Evolutionary conservation across 2,113 vertebrate genomes (phyloP).

Genomic region (zebrafish (Danio rerio)): DNA sequence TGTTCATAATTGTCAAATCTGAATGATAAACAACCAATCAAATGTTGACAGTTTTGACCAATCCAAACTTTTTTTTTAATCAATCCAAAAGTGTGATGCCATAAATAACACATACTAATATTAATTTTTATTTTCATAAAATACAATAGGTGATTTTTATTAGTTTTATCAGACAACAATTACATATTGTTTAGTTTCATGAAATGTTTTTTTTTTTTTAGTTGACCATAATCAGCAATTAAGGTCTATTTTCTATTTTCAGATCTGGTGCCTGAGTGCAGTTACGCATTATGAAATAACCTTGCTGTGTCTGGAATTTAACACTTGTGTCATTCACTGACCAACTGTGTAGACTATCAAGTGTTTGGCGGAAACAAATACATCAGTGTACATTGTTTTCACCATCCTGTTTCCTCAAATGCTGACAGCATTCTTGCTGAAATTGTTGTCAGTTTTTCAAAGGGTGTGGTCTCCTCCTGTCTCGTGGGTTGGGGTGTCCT

Average conservation of each 20-base stretch:
- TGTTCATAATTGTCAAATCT: no score
- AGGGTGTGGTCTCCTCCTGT: conserved; percentile 49
- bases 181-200: not conserved
- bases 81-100: no score
- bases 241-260: conserved; percentile 29
- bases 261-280: not conserved
- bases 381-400: not conserved
- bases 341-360: not conserved
- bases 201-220: no score
- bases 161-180: no score
- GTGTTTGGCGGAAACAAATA: conserved; percentile 5
- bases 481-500: conserved; percentile 7
- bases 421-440: conserved; percentile 23
- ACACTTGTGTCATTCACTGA: not conserved
- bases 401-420: conserved; percentile 10
- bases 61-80: no score
- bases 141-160: no score
- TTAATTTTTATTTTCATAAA: no score
- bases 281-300: conserved; percentile 16
- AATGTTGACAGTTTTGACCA: no score
- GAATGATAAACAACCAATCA: no score
- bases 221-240: not conserved
- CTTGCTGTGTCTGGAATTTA: conserved; percentile 13
- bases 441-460: conserved; percentile 23
- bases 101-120: no score